phyloP scores from a whole-genome alignment of 2,113 vertebrate genomes.

The Alethe diademata region DNA sequence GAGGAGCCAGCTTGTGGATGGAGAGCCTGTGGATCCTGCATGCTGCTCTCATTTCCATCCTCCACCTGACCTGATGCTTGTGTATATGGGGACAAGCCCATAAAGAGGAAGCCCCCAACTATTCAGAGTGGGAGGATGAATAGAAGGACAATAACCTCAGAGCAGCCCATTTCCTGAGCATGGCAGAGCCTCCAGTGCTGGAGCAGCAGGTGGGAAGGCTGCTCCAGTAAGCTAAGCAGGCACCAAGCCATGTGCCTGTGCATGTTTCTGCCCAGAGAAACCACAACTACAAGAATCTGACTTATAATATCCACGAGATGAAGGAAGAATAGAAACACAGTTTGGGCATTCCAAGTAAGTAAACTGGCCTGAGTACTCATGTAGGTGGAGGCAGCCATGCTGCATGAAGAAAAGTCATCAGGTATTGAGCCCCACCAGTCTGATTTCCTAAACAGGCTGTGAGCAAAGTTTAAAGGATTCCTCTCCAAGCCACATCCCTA shows the following conservation, averaged over 20 bases:
- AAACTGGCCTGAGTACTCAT: neutral
- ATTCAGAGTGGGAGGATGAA: neutral
- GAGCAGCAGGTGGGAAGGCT: neutral
- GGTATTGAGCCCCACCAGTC: neutral
- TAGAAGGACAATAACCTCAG: neutral
- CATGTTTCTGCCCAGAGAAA: neutral
- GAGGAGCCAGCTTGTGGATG: neutral
- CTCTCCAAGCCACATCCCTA: neutral
- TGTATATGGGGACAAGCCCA: neutral
- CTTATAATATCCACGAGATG: neutral
- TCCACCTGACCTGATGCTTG: neutral
- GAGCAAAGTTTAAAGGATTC: neutral
- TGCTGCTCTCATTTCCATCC: neutral
- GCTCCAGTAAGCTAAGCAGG: neutral
- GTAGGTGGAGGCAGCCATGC: accelerated
- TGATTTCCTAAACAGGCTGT: neutral
- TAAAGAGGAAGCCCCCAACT: neutral
- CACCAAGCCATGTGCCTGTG: accelerated
- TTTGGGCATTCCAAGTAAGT: neutral
- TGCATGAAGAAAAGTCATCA: neutral
- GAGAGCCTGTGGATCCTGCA: neutral
- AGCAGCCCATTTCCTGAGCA: neutral
- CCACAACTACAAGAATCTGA: neutral
- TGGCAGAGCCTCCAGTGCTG: accelerated
- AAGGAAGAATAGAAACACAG: neutral